phyloP scores from a whole-genome alignment of 92 coral and sea anemone genomes.

The Anthopleura xanthogrammica region DNA sequence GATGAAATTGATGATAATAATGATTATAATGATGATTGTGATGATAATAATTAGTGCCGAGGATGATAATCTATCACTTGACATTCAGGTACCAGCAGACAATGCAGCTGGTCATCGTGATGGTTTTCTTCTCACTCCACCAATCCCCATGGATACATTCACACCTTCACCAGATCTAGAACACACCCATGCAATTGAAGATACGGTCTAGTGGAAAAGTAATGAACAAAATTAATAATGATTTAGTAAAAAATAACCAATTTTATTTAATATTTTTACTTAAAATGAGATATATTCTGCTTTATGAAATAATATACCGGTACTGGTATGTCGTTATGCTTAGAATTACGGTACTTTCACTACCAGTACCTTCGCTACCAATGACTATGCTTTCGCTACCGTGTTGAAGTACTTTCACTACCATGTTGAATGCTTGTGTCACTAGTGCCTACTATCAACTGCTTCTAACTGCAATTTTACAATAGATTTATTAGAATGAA shows the following conservation, averaged over 20 bases:
- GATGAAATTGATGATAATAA: not conserved
- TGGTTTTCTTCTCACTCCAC: constrained; percentile 14
- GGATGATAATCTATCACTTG: not conserved
- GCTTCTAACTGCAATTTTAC: too few relatives aligned
- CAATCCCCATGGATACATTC: constrained; percentile 15
- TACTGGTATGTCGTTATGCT: too few relatives aligned
- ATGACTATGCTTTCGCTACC: too few relatives aligned
- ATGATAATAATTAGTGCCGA: not conserved
- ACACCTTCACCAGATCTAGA: not conserved
- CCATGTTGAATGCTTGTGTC: too few relatives aligned
- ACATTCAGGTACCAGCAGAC: constrained; percentile 72
- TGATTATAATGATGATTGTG: not conserved
- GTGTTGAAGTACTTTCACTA: too few relatives aligned
- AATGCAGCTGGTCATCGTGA: constrained; percentile 26
- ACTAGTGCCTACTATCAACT: too few relatives aligned
- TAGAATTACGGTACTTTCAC: not conserved
- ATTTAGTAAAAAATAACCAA: not conserved
- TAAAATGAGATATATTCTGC: too few relatives aligned
- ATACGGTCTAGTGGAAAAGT: not conserved
- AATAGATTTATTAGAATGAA: too few relatives aligned
- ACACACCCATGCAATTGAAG: not conserved
- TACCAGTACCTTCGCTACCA: too few relatives aligned
- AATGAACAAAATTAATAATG: not conserved
- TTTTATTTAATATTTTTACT: too few relatives aligned
- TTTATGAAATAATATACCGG: too few relatives aligned